Evolutionary conservation across 2,888 invertebrate genomes (phyloP).

Genomic region (Sphaerophoria rueppellii): DNA sequence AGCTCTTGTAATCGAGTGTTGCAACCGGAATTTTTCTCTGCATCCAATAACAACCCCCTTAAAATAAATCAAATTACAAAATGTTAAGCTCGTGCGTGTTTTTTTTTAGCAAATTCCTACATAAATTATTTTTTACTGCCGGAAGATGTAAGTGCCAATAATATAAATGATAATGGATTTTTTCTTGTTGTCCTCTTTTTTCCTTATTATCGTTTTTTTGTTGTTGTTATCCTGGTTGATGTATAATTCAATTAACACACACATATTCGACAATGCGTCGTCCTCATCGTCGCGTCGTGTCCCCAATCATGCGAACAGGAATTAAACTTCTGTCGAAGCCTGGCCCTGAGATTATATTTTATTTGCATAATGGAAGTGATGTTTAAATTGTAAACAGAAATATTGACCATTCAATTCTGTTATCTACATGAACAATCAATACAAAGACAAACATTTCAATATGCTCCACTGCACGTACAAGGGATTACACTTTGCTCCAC

Average conservation of each 20-base stretch:
- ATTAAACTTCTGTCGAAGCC: slow-evolving; percentile 18
- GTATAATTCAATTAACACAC: slow-evolving; percentile 25
- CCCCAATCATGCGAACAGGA: slow-evolving; percentile 25
- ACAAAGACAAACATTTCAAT: slow-evolving; percentile 15
- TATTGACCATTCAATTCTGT: slow-evolving; percentile 14
- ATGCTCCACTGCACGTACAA: slow-evolving; percentile 38
- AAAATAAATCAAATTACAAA: background rate
- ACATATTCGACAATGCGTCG: background rate
- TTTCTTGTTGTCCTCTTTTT: background rate
- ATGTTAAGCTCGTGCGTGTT: background rate
- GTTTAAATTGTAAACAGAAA: slow-evolving; percentile 37
- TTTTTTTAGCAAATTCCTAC: background rate
- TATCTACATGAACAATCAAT: background rate
- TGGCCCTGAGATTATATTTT: slow-evolving; percentile 5
- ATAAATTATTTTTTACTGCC: background rate
- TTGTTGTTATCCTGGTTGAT: background rate
- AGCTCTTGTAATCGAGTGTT: no score
- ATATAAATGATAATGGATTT: slow-evolving; percentile 27
- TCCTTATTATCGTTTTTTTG: background rate
- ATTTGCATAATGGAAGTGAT: slow-evolving; percentile 36
- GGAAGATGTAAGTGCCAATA: slow-evolving; percentile 35
- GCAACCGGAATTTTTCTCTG: background rate
- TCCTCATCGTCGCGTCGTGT: background rate
- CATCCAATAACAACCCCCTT: background rate
- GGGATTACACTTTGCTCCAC: slow-evolving; percentile 29